Evolutionary conservation across 2,888 invertebrate species (phyloP), one percentile per base, ranked within the genome.

Genomic region (Oxytorus armatus): DNA sequence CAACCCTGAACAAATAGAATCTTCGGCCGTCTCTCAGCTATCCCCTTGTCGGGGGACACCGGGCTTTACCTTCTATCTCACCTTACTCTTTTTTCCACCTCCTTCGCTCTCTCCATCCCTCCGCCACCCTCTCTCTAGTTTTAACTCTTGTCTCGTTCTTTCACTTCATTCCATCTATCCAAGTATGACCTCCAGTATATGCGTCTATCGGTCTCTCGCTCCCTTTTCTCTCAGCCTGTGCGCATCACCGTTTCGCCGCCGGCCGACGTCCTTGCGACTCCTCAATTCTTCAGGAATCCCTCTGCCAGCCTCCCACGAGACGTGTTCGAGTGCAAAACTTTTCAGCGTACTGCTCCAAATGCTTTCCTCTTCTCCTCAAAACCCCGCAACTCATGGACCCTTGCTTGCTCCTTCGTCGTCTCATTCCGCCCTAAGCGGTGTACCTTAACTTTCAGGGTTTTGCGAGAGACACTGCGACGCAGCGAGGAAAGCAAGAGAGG

Each of bases 1-100:
- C 79, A 76, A 79, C 70, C 79, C 79, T 76, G 76, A 76, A 75
- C 70, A 79, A 79, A 79, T 79, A 79, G 70, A 76, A 79, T 79
- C 70, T 72, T 70, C 75, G 76, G 59, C 76, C 66, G 72, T 72
- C 44, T 76, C 70, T 66, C 70, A 44, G 63, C 53, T 66, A 42
- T 49, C 61, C 51, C 25, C 51, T 55, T 59, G 57, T 61, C 75
- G 57, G 42, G 23, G 49, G n/a, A n/a, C n/a, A 21, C 18, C 33
- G 33, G 42, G 69, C 59, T 70, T 66, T 23, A 39, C 55, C 70
- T 49, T 42, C 70, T 29, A 49, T 70, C 63, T 57, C 51, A 59
- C 39, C 49, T 51, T 65, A 23, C 59, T 44, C 44, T 36, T 53
- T 65, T 33, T 29, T 10, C 39, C 55, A 14, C 29, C 42, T 18